Evolutionary conservation across 2,797 vertebrate species (phyloP), one percentile per base, ranked within the genome.

Genomic region (Phylloscopus collybita): DNA sequence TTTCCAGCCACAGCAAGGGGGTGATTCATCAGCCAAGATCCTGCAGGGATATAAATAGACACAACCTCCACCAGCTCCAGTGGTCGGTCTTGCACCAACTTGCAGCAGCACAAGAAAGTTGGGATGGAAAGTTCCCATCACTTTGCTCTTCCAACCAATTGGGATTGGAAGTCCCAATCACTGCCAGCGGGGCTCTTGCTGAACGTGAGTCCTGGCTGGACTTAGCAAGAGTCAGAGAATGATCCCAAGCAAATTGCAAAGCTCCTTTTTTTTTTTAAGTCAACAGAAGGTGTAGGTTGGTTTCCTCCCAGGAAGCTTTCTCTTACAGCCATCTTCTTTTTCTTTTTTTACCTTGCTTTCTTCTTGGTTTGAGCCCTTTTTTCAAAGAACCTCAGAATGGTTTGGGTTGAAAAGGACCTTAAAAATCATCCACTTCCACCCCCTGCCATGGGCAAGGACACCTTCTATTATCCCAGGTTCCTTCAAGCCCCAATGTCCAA

Each of bases 1-100:
- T 96, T 96, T 96, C 94, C 95, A 92, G 19, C 92, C 57, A 23
- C 82, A 84, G 88, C 54, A 80, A n/a, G 30, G 47, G 3, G 2
- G 17, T 92, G 95, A 97, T 93, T 95, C 95, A 96, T n/a, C n/a
- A 78, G 69, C 60, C 74, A 84, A 84, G 88, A 91, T 90, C 71
- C 62, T 91, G 50, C 17, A 34, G 56, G 54, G 80, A 64, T 93
- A 92, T 81, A 91, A 96, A 95, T 94, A 96, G 87, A 69, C 83
- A 36, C 26, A 83, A 49, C 59, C 56, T 90, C 82, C 69, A 76
- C n/a, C 64, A 72, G 78, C 38, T 30, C 53, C 73, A 73, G 82
- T 84, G 91, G 91, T 95, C 93, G 91, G 91, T 95, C 93, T 95
- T 96, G 73, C 95, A 80, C 70, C 5, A 17, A 23, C 80, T 97